Conservation (phyloP, 37 sponge, comb jelly and placozoan species). For the Bolinopsis microptera region DNA sequence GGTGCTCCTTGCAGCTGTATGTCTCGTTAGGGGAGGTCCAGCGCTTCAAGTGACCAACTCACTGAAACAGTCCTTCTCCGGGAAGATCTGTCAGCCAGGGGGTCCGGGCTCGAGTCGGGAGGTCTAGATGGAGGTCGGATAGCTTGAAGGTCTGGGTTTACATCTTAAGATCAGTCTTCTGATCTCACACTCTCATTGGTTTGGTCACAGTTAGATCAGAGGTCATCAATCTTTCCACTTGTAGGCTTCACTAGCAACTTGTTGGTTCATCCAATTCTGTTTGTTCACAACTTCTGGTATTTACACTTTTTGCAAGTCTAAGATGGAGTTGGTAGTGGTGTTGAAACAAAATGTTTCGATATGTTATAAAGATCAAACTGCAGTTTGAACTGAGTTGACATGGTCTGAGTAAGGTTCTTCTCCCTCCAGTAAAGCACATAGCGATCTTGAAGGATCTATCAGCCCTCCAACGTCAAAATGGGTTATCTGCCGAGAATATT, state of each 20-base stretch:
- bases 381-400: neutral
- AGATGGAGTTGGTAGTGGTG: too few relatives aligned
- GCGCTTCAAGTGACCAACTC: neutral
- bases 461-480: constrained; percentile 5
- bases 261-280: too few relatives aligned
- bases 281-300: too few relatives aligned
- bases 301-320: too few relatives aligned
- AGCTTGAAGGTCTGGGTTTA: neutral
- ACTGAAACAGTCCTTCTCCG: neutral
- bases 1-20: neutral
- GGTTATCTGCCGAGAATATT: neutral
- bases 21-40: neutral
- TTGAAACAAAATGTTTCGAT: too few relatives aligned
- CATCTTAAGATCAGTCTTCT: neutral
- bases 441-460: constrained; percentile 9
- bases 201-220: too few relatives aligned
- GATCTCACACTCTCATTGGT: neutral
- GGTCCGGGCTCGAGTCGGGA: neutral
- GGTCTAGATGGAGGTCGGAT: neutral
- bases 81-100: neutral
- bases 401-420: neutral
- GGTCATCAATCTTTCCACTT: too few relatives aligned
- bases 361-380: neutral
- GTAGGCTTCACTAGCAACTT: too few relatives aligned
- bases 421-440: constrained; percentile 34